Conservation (phyloP, 1,140 invertebrate species). For the Muscidifurax raptorellus region DNA sequence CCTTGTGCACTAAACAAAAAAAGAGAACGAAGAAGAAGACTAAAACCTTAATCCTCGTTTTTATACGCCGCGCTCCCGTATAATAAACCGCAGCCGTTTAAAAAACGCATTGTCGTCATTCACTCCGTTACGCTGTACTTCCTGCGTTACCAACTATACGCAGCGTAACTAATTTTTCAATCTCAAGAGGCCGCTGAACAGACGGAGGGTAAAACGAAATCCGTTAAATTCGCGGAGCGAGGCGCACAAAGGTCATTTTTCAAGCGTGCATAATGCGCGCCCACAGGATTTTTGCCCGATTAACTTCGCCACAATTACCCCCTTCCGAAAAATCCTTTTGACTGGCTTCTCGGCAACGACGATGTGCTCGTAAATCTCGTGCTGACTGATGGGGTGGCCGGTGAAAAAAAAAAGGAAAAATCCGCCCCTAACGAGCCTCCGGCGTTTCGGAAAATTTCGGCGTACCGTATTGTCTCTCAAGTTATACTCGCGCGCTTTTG, state of each 20-base stretch:
- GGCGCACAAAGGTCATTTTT: background rate
- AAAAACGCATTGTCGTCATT: background rate
- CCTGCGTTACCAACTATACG: too few species aligned
- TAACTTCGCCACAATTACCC: slow-evolving; percentile 26
- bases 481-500: background rate
- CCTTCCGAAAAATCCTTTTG: background rate
- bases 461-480: background rate
- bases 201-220: background rate
- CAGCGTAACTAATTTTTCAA: slow-evolving; percentile 6
- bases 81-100: background rate
- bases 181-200: background rate
- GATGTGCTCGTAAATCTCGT: background rate
- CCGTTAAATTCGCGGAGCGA: background rate
- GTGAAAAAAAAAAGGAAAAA: background rate
- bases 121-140: background rate
- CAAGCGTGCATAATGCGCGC: background rate
- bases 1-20: background rate
- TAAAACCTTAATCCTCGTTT: background rate
- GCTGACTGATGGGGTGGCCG: background rate
- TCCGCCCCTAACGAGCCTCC: too few species aligned
- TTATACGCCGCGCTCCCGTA: background rate
- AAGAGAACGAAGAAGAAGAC: background rate
- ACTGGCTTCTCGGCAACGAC: background rate
- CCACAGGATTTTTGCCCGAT: background rate
- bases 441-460: background rate